These are phyloP conservation scores for Charadrius vociferus DNA, from an alignment of 2,113 vertebrate species.

Conservation along the genomic window DNA sequence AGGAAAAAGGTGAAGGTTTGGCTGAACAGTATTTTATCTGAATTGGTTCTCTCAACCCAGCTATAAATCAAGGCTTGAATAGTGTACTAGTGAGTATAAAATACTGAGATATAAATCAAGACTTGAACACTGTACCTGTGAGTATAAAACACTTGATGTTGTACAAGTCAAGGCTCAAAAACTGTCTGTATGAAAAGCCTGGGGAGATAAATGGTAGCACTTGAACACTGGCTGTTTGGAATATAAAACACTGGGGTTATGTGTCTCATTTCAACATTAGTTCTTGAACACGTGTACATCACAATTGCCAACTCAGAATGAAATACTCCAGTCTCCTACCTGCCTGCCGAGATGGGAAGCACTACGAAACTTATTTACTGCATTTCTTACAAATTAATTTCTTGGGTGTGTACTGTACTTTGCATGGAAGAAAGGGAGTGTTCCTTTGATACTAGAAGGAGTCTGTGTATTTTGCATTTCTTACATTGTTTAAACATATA, in stretches of 20 bases:
- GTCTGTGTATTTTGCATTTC: background rate
- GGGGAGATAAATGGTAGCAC: conserved; percentile 49
- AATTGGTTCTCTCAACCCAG: conserved; percentile 29
- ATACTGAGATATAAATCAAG: conserved; percentile 53
- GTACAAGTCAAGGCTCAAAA: conserved; percentile 26
- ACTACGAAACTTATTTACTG: background rate
- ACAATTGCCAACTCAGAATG: background rate
- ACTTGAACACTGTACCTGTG: conserved; percentile 40
- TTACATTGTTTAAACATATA: background rate
- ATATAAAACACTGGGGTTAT: background rate
- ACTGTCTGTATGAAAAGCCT: conserved; percentile 5
- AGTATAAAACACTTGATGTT: conserved; percentile 58
- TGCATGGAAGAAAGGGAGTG: background rate
- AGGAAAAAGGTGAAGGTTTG: conserved; percentile 3
- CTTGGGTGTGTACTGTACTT: background rate
- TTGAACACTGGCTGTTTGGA: background rate
- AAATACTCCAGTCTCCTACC: background rate
- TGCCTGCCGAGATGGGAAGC: background rate
- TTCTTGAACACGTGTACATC: background rate
- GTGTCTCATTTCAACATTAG: background rate
- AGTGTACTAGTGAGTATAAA: background rate
- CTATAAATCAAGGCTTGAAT: conserved; percentile 42
- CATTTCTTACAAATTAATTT: background rate
- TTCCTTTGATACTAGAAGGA: background rate
- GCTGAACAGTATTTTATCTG: conserved; percentile 33